These are phyloP conservation scores for Nothoprocta pentlandii DNA, from an alignment of 2,113 vertebrate genomes.

Conservation along the genomic window DNA sequence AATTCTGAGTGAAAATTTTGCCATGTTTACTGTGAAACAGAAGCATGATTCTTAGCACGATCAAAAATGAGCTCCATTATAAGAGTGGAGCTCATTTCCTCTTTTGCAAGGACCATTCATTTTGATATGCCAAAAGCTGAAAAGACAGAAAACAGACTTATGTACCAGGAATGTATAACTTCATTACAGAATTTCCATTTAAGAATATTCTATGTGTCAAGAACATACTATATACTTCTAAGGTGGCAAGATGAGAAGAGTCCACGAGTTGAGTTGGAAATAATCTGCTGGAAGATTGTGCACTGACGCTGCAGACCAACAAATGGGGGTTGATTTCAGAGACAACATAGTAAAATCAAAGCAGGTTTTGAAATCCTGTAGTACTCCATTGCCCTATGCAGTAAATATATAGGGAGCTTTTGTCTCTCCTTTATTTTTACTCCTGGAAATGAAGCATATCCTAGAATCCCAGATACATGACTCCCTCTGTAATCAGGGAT, in stretches of 20 bases:
- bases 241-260: background rate
- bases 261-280: background rate
- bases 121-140: background rate
- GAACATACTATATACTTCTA: background rate
- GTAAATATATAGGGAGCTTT: background rate
- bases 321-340: background rate
- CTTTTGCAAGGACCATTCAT: background rate
- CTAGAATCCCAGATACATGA: background rate
- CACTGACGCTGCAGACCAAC: background rate
- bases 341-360: background rate
- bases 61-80: background rate
- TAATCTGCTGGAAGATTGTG: background rate
- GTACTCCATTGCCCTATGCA: background rate
- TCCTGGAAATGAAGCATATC: background rate
- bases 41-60: background rate
- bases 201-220: background rate
- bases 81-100: background rate
- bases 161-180: background rate
- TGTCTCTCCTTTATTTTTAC: background rate
- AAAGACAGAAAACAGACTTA: background rate
- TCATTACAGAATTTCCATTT: background rate
- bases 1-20: background rate
- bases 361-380: background rate
- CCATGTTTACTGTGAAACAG: constrained; percentile 8
- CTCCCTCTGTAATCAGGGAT: background rate